Base-by-base conservation (phyloP, 2,888 invertebrate genomes). In the Hemaris fuciformis region DNA sequence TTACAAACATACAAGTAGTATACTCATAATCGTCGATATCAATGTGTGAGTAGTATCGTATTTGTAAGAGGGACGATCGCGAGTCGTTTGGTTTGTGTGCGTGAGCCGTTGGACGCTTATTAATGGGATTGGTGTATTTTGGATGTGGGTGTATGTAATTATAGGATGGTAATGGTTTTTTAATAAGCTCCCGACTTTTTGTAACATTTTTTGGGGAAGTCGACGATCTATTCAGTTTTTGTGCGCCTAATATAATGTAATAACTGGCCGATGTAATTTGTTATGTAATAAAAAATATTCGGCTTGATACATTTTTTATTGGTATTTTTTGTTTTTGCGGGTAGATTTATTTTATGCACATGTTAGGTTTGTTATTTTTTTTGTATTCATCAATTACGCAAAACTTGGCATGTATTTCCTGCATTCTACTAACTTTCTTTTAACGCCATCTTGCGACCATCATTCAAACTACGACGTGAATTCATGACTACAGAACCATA, bases 161-260 rank as follows among this genome's bases (percentile, higher is more conserved):
- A 91, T 89, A 83, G 84, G 77, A 83, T 76, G 75, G 79, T 89
- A 89, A 91, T 89, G 85, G 82, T 85, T 89, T 89, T 91, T 90
- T 91, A 89, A 91, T 90, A 91, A 88, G 88, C 82, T 83, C 73
- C 77, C 68, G 77, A 73, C 73, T 81, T 84, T 83, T 82, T 83
- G 73, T 65, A 64, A 70, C 76, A 46, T 62, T 71, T 73, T 74
- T 74, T 72, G 65, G 68, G 45, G 60, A 60, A 60, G 58, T 62
- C 58, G 59, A 46, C n/a, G 25, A 45, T 56, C 56, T 53, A 41
- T 53, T 53, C 60, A 10, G 34, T 63, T 61, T 61, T 58, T 63
- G 23, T 58, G 23, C n/a, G 18, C 4, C 56, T 61, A 60, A 63
- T 62, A 41, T 6, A 46, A 60, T 46, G 43, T 42, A 62, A 63